Evolutionary conservation across 2,113 vertebrate genomes (phyloP), one percentile per base, ranked within the genome.

Genomic region (Pitta sordida): DNA sequence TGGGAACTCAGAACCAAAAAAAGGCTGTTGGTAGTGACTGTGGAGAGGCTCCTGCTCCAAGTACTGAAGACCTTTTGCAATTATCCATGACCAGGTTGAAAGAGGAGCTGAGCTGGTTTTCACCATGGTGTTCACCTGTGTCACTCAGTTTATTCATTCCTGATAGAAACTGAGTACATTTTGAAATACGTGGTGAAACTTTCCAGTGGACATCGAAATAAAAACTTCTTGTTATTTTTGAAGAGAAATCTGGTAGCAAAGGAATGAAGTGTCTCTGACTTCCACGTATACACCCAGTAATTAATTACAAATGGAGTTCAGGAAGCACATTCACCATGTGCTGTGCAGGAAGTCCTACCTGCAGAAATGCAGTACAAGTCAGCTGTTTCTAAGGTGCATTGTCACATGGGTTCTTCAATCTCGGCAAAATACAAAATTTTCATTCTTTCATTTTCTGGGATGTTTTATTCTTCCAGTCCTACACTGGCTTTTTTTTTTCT

Each of bases 71-170:
- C 6, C 11, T 36, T 15, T 11, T 19, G 9, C 37, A 10, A 12
- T 49, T 49, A 7, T 10, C 46, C 32, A 2, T 2, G 37, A 3
- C 11, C 20, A 27, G 60, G 80, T 36, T 88, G 53, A 32, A 80
- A 59, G 37, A 44, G 58, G 52, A 60, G 2, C 6, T 0, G 9
- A 56, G 62, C 15, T n/a, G 26, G n/a, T 8, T 43, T 75, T 41
- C 51, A 15, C 34, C 8, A 0, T 1, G 3, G 34, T 51, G 15
- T 15, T 65, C 56, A 32, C 10, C 1, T 0, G 9, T 0, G 9
- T 15, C 56, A 13, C 34, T 55, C 52, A 44, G 36, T 13, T 69
- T 78, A 3, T 27, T 56, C 9, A 2, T 63, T 78, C 29, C 59
- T 60, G 68, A 15, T 18, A 86, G 49, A 26, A 76, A 41, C 83